These are phyloP conservation scores for Drosophila sproati DNA, from an alignment of 1,140 invertebrate species.

Conservation along the genomic window DNA sequence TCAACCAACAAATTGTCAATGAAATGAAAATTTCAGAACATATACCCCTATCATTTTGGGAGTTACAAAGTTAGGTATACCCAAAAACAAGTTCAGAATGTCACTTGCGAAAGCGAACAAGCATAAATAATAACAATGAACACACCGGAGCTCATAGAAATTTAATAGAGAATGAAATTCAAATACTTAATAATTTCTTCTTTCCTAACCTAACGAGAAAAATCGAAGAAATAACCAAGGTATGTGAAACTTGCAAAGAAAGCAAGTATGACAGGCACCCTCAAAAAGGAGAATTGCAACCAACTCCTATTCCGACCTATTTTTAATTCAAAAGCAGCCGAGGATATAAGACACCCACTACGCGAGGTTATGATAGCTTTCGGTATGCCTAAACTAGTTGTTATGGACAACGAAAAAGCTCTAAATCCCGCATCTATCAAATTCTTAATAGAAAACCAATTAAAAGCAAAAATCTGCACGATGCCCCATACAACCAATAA, in stretches of 20 bases:
- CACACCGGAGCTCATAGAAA: conserved; percentile 17
- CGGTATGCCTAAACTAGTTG: neutral
- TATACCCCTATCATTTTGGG: conserved; percentile 12
- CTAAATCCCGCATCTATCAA: neutral
- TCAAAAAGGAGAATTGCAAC: neutral
- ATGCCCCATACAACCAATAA: conserved; percentile 13
- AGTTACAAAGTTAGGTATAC: conserved; percentile 19
- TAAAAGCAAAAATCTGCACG: conserved; percentile 8
- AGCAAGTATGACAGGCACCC: neutral
- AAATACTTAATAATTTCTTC: conserved; percentile 12
- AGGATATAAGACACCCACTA: neutral
- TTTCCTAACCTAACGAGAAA: neutral
- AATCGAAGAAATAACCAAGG: neutral
- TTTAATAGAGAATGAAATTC: conserved; percentile 12
- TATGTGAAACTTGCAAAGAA: neutral
- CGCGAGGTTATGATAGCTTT: neutral
- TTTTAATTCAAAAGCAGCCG: neutral
- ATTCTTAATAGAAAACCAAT: neutral
- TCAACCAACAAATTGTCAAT: conserved; percentile 13
- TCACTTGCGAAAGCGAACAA: conserved; percentile 2
- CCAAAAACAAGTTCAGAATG: conserved; percentile 9
- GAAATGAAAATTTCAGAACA: conserved; percentile 21
- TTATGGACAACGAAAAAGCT: neutral
- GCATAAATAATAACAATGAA: neutral
- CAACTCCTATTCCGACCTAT: conserved; percentile 13